Conservation (phyloP, 2,113 vertebrate species). For the Sander lucioperca region DNA sequence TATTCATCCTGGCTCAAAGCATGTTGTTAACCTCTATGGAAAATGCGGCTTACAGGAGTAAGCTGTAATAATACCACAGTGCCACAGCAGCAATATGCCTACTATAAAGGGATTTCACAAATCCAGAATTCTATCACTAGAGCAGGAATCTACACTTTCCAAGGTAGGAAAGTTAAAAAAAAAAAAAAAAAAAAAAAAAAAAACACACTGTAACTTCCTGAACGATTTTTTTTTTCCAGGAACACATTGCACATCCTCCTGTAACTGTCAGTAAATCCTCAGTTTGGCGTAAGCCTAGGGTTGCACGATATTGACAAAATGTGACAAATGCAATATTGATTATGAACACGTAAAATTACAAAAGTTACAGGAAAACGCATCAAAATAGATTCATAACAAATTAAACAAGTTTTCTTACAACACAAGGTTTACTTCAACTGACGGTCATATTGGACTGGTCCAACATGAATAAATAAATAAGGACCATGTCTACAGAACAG, state of each 20-base stretch:
- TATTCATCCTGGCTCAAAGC: constrained; percentile 61
- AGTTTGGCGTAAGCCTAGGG: background rate
- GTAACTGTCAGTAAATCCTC: constrained; percentile 14
- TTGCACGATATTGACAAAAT: no score
- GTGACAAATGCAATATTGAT: no score
- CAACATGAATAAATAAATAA: no score
- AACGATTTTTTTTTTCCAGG: background rate
- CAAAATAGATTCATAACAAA: no score
- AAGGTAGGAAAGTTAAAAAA: constrained; percentile 36
- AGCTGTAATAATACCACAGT: constrained; percentile 69
- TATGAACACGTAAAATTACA: no score
- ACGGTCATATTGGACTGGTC: no score
- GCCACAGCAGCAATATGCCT: constrained; percentile 54
- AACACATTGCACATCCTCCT: background rate
- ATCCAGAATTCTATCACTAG: constrained; percentile 64
- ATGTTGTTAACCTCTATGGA: constrained; percentile 73
- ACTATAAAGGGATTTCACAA: constrained; percentile 68
- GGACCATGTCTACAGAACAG: no score
- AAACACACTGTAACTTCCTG: background rate
- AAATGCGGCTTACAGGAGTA: constrained; percentile 72
- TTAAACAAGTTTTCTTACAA: no score
- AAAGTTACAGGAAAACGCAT: no score
- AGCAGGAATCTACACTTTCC: constrained; percentile 43
- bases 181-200: no score
- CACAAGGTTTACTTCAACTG: no score